Evolutionary conservation across 1,140 invertebrate species (phyloP), one percentile per base, ranked within the genome.

Genomic region (Alviniconcha marisindica): DNA sequence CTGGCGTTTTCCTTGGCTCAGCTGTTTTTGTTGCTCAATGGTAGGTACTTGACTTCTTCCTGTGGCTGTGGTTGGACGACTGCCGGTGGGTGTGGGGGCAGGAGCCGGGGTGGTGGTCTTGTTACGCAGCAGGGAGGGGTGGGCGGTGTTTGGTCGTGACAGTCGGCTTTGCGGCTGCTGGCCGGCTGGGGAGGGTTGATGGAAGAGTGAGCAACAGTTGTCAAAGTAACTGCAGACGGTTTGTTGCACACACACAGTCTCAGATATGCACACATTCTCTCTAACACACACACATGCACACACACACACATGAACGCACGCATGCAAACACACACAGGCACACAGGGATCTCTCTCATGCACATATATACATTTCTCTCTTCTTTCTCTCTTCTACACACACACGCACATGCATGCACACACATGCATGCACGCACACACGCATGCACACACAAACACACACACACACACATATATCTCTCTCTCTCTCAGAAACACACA

Each of bases 1-100:
- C 44, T 87, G 85, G 31, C 86, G 78, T 60, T 89, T 86, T 24
- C 88, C 87, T 81, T 84, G 84, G 24, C 83, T 77, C 28, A 66
- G 33, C 42, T 36, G 31, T 21, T 1, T 24, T 28, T 42, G 24
- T 28, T 28, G 80, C 15, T 69, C 54, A 28, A 28, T 33, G 60
- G 44, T 14, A 21, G 71, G 28, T 24, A 10, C 44, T n/a, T 18
- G 36, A 18, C 28, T 36, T 0, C 14, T 38, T 2, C 38, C 33
- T 1, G 44, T 71, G 3, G 80, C 74, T 36, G 85, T 86, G 38
- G 80, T 83, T 12, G 83, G 85, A 21, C 85, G 73, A 18, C 74
- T 80, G 38, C 63, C 44, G 5, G 12, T 40, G 0, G 85, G 85
- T 5, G 76, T 74, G 31, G 81, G 77, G 66, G 78, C 31, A 12